Conservation (phyloP, 2,888 invertebrate species). For the Chydorus sphaericus region DNA sequence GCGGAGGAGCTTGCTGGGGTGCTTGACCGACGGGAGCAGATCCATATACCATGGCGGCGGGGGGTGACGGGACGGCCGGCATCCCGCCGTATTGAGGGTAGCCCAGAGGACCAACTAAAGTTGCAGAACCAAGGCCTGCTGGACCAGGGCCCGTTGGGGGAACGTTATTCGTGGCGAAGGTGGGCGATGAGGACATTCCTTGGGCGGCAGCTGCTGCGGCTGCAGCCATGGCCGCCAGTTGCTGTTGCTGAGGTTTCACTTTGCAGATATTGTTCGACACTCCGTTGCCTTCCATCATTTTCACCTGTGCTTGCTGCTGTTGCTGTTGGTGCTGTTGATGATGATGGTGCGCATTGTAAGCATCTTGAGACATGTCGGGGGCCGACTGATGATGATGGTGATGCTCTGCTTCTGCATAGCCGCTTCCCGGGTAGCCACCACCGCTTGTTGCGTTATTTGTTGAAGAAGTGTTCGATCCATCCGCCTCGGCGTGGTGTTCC, state of each 20-base stretch:
- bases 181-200: constrained; percentile 30
- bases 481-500: constrained; percentile 24
- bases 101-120: constrained; percentile 3
- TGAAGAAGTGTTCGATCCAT: constrained; percentile 16
- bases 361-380: not conserved
- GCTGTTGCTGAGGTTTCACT: constrained; percentile 47
- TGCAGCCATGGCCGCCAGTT: constrained; percentile 51
- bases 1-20: constrained; percentile 26
- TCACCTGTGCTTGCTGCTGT: not conserved
- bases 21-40: constrained; percentile 40
- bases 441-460: constrained; percentile 19
- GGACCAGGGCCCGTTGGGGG: constrained; percentile 3
- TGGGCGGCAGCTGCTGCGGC: constrained; percentile 28
- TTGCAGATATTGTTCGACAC: constrained; percentile 20
- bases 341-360: not conserved
- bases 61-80: constrained; percentile 74
- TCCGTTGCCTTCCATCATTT: constrained; percentile 6
- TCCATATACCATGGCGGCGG: constrained; percentile 57
- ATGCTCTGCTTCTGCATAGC: constrained; percentile 11
- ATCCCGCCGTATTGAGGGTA: constrained; percentile 54
- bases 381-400: no score
- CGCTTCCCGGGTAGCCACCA: constrained; percentile 17
- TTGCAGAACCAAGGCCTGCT: not conserved
- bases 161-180: constrained; percentile 18
- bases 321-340: no score